Percentiles rank a stretch among this genome's conserved stretches.
These are phyloP conservation scores for Drosophila testacea DNA, from an alignment of 2,888 invertebrate genomes.

Conservation along the genomic window DNA sequence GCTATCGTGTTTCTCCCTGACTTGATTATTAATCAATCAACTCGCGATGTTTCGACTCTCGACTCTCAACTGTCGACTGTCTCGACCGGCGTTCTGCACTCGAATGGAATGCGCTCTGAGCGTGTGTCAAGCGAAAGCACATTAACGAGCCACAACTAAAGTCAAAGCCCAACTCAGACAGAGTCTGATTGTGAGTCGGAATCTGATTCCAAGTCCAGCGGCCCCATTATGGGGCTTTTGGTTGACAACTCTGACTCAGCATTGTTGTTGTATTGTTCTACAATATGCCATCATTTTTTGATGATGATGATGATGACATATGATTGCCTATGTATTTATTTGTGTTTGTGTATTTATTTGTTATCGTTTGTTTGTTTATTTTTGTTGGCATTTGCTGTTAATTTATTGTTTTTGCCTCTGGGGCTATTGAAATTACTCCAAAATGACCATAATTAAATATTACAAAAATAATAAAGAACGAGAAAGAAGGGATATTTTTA, in stretches of 20 bases:
- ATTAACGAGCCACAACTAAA: conserved; percentile 15
- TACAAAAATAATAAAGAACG: too few relatives aligned
- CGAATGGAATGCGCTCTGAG: conserved; percentile 66
- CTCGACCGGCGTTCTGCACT: conserved; percentile 71
- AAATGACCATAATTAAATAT: conserved; percentile 4
- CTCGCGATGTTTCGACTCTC: not conserved
- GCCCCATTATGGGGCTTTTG: conserved; percentile 52
- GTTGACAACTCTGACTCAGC: conserved; percentile 74
- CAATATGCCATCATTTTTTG: conserved; percentile 52
- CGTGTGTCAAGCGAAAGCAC: conserved; percentile 55
- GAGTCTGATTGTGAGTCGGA: not conserved
- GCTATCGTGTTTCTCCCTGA: conserved; percentile 7
- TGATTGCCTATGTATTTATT: conserved; percentile 35
- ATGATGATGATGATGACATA: conserved; percentile 55
- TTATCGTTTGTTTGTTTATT: conserved; percentile 60
- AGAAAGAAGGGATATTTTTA: too few relatives aligned
- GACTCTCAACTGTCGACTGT: conserved; percentile 51
- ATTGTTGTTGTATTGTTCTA: conserved; percentile 43
- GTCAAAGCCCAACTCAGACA: conserved; percentile 32
- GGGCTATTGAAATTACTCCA: conserved; percentile 20
- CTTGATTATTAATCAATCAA: conserved; percentile 36
- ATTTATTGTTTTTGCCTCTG: conserved; percentile 46
- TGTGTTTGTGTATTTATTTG: conserved; percentile 35
- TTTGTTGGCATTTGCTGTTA: conserved; percentile 50
- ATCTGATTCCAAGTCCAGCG: conserved; percentile 22